Conservation (phyloP, 2,888 invertebrate genomes). For the Aphrophora alni region DNA sequence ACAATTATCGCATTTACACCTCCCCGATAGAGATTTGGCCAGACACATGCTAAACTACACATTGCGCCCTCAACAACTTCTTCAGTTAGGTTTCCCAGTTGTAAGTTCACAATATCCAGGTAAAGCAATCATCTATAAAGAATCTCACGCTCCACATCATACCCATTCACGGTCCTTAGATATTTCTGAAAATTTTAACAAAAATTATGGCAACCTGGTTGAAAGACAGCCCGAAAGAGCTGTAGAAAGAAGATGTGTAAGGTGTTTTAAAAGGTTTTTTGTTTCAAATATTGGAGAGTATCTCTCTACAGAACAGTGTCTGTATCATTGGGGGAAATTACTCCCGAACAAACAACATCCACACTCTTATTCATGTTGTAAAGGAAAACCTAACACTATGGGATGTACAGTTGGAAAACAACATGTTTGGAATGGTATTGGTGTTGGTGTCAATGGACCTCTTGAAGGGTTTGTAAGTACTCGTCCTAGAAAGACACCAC, state of each 20-base stretch:
- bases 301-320: slow-evolving; percentile 74
- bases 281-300: slow-evolving; percentile 76
- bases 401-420: slow-evolving; percentile 71
- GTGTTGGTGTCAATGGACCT: slow-evolving; percentile 74
- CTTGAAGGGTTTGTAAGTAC: slow-evolving; percentile 77
- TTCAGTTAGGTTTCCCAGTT: slow-evolving; percentile 74
- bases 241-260: slow-evolving; percentile 63
- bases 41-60: slow-evolving; percentile 67
- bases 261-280: slow-evolving; percentile 76
- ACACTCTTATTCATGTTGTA: slow-evolving; percentile 69
- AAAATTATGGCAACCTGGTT: slow-evolving; percentile 6
- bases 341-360: slow-evolving; percentile 58
- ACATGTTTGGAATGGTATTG: slow-evolving; percentile 81
- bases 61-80: slow-evolving; percentile 67
- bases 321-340: slow-evolving; percentile 90
- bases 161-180: neutral
- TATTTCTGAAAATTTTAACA: slow-evolving; percentile 14
- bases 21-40: slow-evolving; percentile 63
- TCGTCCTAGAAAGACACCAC: slow-evolving; percentile 54
- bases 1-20: slow-evolving; percentile 53
- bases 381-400: slow-evolving; percentile 58
- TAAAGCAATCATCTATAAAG: slow-evolving; percentile 68
- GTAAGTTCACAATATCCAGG: slow-evolving; percentile 67
- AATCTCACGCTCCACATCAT: slow-evolving; percentile 58
- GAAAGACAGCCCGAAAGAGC: neutral